phyloP scores from a whole-genome alignment of 2,113 vertebrate genomes.

The Melanerpes aurifrons region DNA sequence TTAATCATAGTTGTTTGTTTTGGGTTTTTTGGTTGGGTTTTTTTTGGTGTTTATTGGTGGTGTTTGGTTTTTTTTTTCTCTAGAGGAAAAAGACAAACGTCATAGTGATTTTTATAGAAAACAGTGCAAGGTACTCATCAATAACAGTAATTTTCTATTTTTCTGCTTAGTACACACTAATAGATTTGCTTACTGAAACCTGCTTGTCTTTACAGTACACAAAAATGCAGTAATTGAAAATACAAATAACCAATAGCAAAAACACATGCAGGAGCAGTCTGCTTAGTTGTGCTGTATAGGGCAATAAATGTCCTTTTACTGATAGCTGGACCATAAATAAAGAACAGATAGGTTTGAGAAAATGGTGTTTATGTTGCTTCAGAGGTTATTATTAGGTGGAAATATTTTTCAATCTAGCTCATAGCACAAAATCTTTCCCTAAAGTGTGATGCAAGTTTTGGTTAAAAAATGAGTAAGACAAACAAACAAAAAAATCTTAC shows the following conservation, averaged over 20 bases:
- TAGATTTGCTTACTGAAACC: slow-evolving; percentile 1
- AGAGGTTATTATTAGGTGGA: background rate
- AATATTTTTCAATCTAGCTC: background rate
- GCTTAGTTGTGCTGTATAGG: background rate
- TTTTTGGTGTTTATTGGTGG: too few relatives aligned
- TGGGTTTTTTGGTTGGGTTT: too few relatives aligned
- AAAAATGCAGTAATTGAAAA: background rate
- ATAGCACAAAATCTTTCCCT: background rate
- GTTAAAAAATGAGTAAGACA: background rate
- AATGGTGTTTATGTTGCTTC: background rate
- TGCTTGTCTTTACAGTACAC: background rate
- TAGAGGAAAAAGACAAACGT: slow-evolving; percentile 15
- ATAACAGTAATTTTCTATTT: slow-evolving; percentile 37
- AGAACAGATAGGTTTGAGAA: background rate
- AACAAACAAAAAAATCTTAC: background rate
- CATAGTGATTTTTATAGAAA: slow-evolving; percentile 33
- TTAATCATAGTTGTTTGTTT: background rate
- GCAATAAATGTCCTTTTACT: background rate
- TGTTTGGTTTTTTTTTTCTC: background rate
- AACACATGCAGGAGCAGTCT: background rate
- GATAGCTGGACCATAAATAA: slow-evolving; percentile 8
- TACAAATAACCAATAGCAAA: background rate
- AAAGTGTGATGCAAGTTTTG: background rate
- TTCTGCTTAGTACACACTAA: slow-evolving; percentile 25
- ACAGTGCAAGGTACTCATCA: slow-evolving; percentile 25